phyloP scores from a whole-genome alignment of 2,888 invertebrate genomes.

The Priocnemis perturbator region DNA sequence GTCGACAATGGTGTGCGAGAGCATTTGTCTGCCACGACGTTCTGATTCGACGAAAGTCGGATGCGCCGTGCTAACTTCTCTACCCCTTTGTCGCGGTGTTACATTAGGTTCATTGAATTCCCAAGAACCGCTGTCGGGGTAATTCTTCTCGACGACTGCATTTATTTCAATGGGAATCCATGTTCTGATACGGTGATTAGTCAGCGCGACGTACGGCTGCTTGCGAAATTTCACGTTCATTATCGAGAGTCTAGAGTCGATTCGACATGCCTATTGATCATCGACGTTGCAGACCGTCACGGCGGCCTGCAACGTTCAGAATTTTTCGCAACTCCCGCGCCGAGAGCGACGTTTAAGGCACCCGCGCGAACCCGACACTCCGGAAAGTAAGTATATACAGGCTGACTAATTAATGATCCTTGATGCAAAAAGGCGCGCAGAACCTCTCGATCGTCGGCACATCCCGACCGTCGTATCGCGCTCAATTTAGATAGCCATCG shows the following conservation, averaged over 20 bases:
- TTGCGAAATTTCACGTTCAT: too few relatives aligned
- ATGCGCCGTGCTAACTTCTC: neutral
- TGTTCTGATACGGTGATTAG: too few relatives aligned
- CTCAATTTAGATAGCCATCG: slow-evolving; percentile 66
- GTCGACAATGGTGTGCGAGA: slow-evolving; percentile 21
- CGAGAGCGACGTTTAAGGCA: too few relatives aligned
- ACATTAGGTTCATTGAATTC: neutral
- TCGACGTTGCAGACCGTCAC: too few relatives aligned
- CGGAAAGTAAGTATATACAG: slow-evolving; percentile 7
- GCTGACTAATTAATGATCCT: slow-evolving; percentile 54
- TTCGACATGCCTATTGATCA: too few relatives aligned
- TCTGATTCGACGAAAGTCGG: neutral
- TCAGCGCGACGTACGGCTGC: too few relatives aligned
- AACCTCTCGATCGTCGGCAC: slow-evolving; percentile 36
- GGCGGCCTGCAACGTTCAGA: too few relatives aligned
- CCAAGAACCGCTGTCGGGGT: too few relatives aligned
- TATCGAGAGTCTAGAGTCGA: too few relatives aligned
- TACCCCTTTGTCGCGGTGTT: neutral
- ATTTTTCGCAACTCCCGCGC: too few relatives aligned
- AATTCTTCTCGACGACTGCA: too few relatives aligned
- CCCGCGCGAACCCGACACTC: slow-evolving; percentile 7
- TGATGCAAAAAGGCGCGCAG: slow-evolving; percentile 17
- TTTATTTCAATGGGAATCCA: too few relatives aligned
- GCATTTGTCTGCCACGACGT: slow-evolving; percentile 16
- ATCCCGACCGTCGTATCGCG: slow-evolving; percentile 38